Conservation (phyloP, 2,888 invertebrate genomes). For the Cactoblastis cactorum region DNA sequence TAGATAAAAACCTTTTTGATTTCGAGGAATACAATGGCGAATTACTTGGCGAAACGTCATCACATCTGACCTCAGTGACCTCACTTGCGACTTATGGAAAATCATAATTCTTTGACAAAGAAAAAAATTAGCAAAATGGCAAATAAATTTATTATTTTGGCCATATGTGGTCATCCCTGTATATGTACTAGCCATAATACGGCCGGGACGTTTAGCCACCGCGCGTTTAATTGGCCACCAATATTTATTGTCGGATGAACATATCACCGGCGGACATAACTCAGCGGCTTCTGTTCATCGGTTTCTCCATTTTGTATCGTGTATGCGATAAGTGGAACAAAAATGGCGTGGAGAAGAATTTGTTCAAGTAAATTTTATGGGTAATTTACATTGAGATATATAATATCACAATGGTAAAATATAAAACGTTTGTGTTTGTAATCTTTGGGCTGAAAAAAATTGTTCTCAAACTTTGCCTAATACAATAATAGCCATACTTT, state of each 20-base stretch:
- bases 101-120: too few species aligned
- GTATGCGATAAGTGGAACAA: slow-evolving; percentile 63
- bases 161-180: not conserved
- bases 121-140: too few species aligned
- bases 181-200: slow-evolving; percentile 17
- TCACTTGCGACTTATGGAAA: too few species aligned
- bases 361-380: not conserved
- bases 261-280: slow-evolving; percentile 74
- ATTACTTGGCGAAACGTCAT: too few species aligned
- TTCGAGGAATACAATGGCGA: too few species aligned
- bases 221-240: slow-evolving; percentile 66
- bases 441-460: too few species aligned
- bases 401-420: too few species aligned
- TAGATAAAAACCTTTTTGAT: too few species aligned
- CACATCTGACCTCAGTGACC: too few species aligned
- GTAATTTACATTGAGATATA: not conserved
- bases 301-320: slow-evolving; percentile 75
- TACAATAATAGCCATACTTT: too few species aligned
- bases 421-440: too few species aligned
- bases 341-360: slow-evolving; percentile 34
- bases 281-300: slow-evolving; percentile 70
- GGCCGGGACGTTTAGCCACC: slow-evolving; percentile 17
- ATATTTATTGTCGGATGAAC: slow-evolving; percentile 78
- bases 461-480: too few species aligned
- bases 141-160: not conserved